These are phyloP conservation scores for Orchesella flavescens DNA, from an alignment of 2,888 invertebrate species.

Conservation along the genomic window DNA sequence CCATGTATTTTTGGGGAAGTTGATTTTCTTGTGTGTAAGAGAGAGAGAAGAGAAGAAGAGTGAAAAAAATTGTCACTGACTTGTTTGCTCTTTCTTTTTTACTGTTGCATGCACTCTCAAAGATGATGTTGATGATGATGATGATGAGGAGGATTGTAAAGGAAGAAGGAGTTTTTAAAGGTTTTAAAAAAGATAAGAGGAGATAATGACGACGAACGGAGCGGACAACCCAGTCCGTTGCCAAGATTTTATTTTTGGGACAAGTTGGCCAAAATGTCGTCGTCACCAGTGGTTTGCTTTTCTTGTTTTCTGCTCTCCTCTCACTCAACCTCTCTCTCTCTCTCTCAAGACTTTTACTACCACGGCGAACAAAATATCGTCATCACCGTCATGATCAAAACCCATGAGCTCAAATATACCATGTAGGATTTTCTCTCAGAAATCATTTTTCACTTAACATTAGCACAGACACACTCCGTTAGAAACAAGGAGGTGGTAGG, in stretches of 20 bases:
- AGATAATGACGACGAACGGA: constrained; percentile 36
- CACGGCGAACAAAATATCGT: neutral
- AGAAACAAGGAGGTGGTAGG: too few relatives aligned
- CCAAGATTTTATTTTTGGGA: constrained; percentile 69
- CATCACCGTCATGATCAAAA: neutral
- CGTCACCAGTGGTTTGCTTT: constrained; percentile 58
- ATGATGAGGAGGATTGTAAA: constrained; percentile 18
- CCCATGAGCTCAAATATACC: neutral
- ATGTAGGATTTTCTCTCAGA: too few relatives aligned
- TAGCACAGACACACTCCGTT: too few relatives aligned
- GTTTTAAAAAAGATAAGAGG: constrained; percentile 10
- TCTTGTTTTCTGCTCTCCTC: constrained; percentile 8
- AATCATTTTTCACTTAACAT: too few relatives aligned
- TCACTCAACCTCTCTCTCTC: constrained; percentile 8
- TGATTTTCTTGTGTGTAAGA: neutral
- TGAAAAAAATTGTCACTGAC: constrained; percentile 11
- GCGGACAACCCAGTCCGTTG: constrained; percentile 55
- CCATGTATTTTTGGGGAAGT: constrained; percentile 9
- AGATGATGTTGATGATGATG: constrained; percentile 5
- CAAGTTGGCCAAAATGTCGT: constrained; percentile 64
- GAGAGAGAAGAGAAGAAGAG: neutral
- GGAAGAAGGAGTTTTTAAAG: constrained; percentile 10
- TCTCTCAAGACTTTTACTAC: constrained; percentile 4
- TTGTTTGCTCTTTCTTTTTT: constrained; percentile 8
- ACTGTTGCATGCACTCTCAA: neutral